These are phyloP conservation scores for Ctenomys sociabilis DNA, from an alignment of 2,113 vertebrate species.

Conservation along the genomic window DNA sequence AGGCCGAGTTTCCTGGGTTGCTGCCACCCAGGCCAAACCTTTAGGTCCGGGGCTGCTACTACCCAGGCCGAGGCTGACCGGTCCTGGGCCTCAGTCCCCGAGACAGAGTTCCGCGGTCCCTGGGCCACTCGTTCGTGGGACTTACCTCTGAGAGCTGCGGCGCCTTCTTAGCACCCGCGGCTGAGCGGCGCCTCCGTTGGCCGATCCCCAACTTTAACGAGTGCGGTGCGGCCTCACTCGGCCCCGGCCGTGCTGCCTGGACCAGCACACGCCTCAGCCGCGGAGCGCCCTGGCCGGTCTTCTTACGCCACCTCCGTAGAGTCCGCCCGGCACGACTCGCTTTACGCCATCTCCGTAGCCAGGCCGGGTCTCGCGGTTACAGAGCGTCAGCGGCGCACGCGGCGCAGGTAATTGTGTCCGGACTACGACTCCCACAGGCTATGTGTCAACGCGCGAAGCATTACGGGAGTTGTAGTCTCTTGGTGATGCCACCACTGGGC, in stretches of 20 bases:
- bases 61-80: background rate
- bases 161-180: conserved; percentile 50
- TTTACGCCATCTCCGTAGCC: conserved; percentile 80
- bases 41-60: background rate
- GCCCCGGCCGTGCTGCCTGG: conserved; percentile 7
- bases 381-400: conserved; percentile 76
- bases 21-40: background rate
- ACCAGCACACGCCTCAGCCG: conserved; percentile 50
- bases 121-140: background rate
- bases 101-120: background rate
- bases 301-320: conserved; percentile 23
- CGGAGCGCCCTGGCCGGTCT: conserved; percentile 51
- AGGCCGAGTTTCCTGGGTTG: background rate
- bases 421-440: conserved; percentile 81
- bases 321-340: conserved; percentile 44
- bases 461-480: conserved; percentile 62
- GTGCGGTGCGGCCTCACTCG: background rate
- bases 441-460: background rate
- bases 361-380: conserved; percentile 58
- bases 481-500: accelerated
- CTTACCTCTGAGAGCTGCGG: conserved; percentile 76
- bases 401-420: conserved; percentile 69
- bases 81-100: background rate
- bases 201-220: conserved; percentile 57
- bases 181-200: conserved; percentile 13